Evolutionary conservation across 2,113 vertebrate species (phyloP), one percentile per base, ranked within the genome.

Genomic region (Trogon surrucura): DNA sequence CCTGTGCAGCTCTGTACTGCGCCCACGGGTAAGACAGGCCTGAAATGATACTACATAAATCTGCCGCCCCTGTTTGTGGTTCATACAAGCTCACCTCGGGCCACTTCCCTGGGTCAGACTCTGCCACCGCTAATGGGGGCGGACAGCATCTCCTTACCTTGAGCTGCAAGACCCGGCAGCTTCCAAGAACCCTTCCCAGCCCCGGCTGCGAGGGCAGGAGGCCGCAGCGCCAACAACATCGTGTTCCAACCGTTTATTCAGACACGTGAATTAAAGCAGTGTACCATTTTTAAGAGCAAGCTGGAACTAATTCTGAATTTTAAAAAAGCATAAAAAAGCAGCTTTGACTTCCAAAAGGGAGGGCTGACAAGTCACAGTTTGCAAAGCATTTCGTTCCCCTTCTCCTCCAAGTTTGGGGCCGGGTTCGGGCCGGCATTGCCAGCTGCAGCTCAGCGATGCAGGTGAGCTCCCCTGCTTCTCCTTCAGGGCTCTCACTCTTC

Each of bases 401-500:
- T 34, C 48, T 47, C 8, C 20, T 48, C 3, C 0, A 13, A 20
- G 25, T 15, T 2, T 9, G 44, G 18, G 56, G 54, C 56, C 5
- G 1, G 27, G 6, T 73, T 48, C 13, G 10, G 1, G 8, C 26
- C 58, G 27, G 53, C 34, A 6, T 20, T 2, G 1, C n/a, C 26
- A 7, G 50, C 45, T 38, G 38, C 14, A 26, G 45, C 17, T 11
- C 26, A 61, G 20, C 62, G 2, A 0, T 7, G 9, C 1, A 6
- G 54, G 36, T 20, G 73, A 64, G 48, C 41, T 72, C 62, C 2
- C 1, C 34, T 6, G 1, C 67, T 62, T 44, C 81, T 61, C 20
- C 60, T 25, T 6, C 30, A 20, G 15, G 66, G 44, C 10, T 51
- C 70, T 97, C 62, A 99, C 54, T 98, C 97, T n/a, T 97, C 97